A percentile compares a stretch with the other conserved stretches of the same genome.
These are phyloP conservation scores for Argynnis bischoffii DNA, from an alignment of 2,888 invertebrate species.

Conservation along the genomic window DNA sequence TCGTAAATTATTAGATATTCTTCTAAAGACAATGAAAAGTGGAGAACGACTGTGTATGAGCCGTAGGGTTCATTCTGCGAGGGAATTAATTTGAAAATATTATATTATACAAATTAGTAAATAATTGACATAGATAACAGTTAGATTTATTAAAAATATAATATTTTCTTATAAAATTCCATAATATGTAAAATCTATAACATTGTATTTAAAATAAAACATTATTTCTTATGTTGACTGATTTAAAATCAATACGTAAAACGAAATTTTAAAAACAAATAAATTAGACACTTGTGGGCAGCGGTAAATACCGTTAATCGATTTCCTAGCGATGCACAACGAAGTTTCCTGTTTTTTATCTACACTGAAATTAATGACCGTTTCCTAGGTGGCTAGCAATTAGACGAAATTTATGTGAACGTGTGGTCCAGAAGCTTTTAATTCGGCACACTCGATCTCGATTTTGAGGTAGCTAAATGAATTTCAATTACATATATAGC, in stretches of 20 bases:
- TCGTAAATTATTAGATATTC: too few relatives aligned
- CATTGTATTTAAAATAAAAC: not conserved
- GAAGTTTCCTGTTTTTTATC: constrained; percentile 36
- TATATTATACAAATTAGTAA: not conserved
- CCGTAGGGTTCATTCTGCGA: too few relatives aligned
- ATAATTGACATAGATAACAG: not conserved
- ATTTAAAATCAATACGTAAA: not conserved
- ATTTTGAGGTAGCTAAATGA: constrained; percentile 29
- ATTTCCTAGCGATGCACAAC: constrained; percentile 33
- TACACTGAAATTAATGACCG: constrained; percentile 32
- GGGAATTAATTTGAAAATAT: too few relatives aligned
- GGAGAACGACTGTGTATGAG: too few relatives aligned
- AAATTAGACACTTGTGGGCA: constrained; percentile 16
- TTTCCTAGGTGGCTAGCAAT: constrained; percentile 36
- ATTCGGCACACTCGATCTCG: constrained; percentile 33
- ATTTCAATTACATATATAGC: constrained; percentile 23
- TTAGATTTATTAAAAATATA: too few relatives aligned
- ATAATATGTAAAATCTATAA: too few relatives aligned
- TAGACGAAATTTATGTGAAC: constrained; percentile 35
- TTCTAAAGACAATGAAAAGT: too few relatives aligned
- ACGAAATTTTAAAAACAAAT: constrained; percentile 1
- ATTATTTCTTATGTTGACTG: not conserved
- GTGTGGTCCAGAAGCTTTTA: constrained; percentile 31
- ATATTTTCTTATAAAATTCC: too few relatives aligned
- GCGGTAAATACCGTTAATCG: constrained; percentile 32